Conservation (phyloP, 2,113 vertebrate species). For the Brienomyrus brachyistius region DNA sequence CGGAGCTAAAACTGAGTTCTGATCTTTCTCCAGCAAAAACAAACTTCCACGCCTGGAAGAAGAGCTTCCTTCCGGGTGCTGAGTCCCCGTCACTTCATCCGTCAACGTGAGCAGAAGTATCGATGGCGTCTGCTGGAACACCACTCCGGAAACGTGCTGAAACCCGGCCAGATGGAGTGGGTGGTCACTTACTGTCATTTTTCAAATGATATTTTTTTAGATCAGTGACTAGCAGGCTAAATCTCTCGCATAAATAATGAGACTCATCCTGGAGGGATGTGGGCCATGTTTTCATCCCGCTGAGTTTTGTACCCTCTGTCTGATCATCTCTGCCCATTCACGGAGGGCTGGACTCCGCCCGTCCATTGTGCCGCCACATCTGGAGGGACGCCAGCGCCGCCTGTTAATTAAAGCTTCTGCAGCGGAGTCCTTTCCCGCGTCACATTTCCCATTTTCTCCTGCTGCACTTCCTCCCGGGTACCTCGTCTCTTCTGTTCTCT, state of each 20-base stretch:
- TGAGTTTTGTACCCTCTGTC: not conserved
- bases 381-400: no score
- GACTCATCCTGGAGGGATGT: not conserved
- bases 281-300: no score
- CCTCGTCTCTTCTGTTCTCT: not conserved
- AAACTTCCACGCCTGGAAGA: not conserved
- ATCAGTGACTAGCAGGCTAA: not conserved
- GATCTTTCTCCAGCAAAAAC: not conserved
- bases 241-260: not conserved
- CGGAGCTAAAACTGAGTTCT: not conserved
- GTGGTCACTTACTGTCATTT: not conserved
- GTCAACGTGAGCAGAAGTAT: not conserved
- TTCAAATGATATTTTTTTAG: not conserved
- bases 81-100: not conserved
- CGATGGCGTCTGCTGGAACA: not conserved
- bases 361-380: not conserved
- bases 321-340: not conserved
- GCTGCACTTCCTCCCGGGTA: not conserved
- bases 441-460: no score
- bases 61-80: not conserved
- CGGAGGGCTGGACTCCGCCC: not conserved
- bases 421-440: no score
- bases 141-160: not conserved
- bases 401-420: not conserved
- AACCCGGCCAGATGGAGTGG: not conserved